Conservation (phyloP, 2,113 vertebrate species). For the Sphyrna mokarran region DNA sequence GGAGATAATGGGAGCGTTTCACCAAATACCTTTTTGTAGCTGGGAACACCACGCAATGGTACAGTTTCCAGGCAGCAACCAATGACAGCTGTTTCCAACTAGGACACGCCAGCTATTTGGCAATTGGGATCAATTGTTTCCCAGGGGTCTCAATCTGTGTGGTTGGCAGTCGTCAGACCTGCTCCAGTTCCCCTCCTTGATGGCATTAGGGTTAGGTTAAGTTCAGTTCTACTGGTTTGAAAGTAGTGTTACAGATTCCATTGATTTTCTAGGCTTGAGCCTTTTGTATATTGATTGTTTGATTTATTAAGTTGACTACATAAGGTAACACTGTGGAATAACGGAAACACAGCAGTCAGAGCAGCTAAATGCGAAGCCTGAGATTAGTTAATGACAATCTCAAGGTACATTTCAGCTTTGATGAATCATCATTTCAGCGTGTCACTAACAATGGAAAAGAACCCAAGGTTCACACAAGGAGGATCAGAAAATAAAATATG, state of each 20-base stretch:
- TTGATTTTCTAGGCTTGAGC: neutral
- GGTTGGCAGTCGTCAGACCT: too few relatives aligned
- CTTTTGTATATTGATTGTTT: neutral
- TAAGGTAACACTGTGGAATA: neutral
- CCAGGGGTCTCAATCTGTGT: too few relatives aligned
- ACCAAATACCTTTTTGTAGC: too few relatives aligned
- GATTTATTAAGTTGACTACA: neutral
- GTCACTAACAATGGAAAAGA: neutral
- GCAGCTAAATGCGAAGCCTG: neutral
- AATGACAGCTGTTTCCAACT: too few relatives aligned
- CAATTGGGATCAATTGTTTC: too few relatives aligned
- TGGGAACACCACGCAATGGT: too few relatives aligned
- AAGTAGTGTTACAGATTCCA: neutral
- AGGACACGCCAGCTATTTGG: too few relatives aligned
- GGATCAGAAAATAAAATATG: neutral
- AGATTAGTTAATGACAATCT: neutral
- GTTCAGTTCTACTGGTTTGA: neutral
- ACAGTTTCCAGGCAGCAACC: too few relatives aligned
- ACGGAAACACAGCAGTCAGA: neutral
- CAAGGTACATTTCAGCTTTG: neutral
- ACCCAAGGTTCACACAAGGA: neutral
- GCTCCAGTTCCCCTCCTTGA: too few relatives aligned
- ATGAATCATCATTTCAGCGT: neutral
- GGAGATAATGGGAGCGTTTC: too few relatives aligned
- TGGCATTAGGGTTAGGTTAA: neutral